Base-by-base conservation (phyloP, 2,113 vertebrate genomes). In the Tychaedon coryphoeus region DNA sequence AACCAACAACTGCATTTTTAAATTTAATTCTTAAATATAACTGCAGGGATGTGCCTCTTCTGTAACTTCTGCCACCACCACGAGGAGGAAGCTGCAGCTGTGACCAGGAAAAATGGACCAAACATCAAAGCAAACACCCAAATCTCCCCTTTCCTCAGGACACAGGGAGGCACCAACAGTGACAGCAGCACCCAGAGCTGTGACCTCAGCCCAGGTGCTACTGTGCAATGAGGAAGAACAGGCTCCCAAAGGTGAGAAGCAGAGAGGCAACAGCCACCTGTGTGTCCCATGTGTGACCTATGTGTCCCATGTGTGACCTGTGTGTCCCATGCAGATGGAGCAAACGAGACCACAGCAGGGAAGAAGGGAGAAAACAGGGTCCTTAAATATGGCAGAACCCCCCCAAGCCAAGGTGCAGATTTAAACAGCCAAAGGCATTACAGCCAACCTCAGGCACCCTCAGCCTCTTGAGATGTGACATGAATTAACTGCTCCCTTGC, bases 271-370 rank as follows among this genome's bases (percentile, higher is more conserved):
- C n/a, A 85, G 56, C 43, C 57, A 33, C 65, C 43, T 1, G 0
- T 9, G 6, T 3, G 43, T 45, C 43, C 43, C 43, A 45, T 19
- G 43, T 43, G 43, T 43, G 43, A 43, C 43, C 43, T 43, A 18
- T 9, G 6, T 3, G 5, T 48, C 82, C 51, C 11, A 2, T 12
- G 23, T 45, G 43, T 45, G 43, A 45, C 43, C 43, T 45, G 43
- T 9, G 6, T 3, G 5, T 48, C 82, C 51, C 12, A 2, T 12
- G 23, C 20, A 24, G 33, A 26, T 8, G 0, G 1, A 83, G 34
- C 19, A 60, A 54, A 72, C 0, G 0, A 19, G 36, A 48, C 2
- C 47, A 34, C 14, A 18, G 64, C 43, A 58, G 34, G 58, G n/a
- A 71, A 47, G 10, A 20, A 65, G 8, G 53, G 10, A 81, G 70